phyloP scores from a whole-genome alignment of 2,797 vertebrate species.

The Acrocephalus scirpaceus region DNA sequence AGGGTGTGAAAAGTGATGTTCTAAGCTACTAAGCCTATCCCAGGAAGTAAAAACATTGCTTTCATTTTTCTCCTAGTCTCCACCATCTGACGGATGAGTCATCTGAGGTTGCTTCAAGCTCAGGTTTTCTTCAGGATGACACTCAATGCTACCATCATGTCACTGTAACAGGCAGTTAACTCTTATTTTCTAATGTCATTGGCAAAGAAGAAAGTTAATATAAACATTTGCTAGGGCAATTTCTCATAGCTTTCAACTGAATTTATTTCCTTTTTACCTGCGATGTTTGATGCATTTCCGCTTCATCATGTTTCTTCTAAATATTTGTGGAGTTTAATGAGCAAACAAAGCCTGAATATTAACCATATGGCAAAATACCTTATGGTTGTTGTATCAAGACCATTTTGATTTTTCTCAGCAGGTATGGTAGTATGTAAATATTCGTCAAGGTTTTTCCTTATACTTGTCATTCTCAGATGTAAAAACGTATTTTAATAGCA shows the following conservation, averaged over 20 bases:
- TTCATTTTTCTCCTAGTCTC: slow-evolving; percentile 73
- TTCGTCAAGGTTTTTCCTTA: neutral
- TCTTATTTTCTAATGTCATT: slow-evolving; percentile 50
- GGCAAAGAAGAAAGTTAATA: slow-evolving; percentile 56
- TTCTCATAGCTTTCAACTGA: slow-evolving; percentile 10
- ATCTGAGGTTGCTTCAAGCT: slow-evolving; percentile 73
- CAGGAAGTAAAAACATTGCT: slow-evolving; percentile 67
- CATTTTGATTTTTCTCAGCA: slow-evolving; percentile 21
- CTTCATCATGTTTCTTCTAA: slow-evolving; percentile 1
- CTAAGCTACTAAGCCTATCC: slow-evolving; percentile 49
- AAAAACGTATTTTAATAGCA: neutral
- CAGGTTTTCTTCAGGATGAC: slow-evolving; percentile 72
- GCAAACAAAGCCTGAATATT: neutral
- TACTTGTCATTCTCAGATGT: neutral
- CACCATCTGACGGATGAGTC: slow-evolving; percentile 71
- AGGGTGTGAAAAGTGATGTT: slow-evolving; percentile 65
- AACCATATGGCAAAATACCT: neutral
- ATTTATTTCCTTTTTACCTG: slow-evolving; percentile 40
- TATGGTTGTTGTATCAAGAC: neutral
- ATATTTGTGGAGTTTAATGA: slow-evolving; percentile 1
- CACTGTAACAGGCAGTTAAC: slow-evolving; percentile 72
- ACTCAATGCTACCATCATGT: slow-evolving; percentile 68
- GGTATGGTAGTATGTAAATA: slow-evolving; percentile 6
- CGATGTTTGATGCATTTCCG: neutral
- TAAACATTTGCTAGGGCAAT: slow-evolving; percentile 30